Conservation (phyloP, 2,888 invertebrate genomes). For the Fragum sueziense region DNA sequence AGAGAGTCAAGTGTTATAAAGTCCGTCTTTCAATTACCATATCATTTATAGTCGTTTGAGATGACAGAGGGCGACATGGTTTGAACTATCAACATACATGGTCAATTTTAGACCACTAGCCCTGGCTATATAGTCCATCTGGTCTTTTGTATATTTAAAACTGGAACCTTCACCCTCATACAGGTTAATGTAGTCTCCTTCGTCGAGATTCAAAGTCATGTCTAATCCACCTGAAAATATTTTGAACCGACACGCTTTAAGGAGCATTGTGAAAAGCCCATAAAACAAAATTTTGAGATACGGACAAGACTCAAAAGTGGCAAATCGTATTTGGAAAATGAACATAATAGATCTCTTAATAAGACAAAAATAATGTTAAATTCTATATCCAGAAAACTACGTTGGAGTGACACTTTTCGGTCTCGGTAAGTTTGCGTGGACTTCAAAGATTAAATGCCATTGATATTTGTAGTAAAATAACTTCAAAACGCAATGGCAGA, state of each 20-base stretch:
- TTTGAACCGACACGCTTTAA: background rate
- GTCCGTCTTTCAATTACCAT: no score
- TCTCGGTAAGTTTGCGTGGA: no score
- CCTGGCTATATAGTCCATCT: background rate
- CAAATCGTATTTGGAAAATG: background rate
- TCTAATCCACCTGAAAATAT: background rate
- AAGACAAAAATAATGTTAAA: background rate
- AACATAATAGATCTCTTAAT: background rate
- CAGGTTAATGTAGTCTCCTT: slow-evolving; percentile 7
- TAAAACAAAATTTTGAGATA: background rate
- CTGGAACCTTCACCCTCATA: slow-evolving; percentile 11
- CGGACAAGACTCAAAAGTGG: background rate
- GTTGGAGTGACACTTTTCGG: no score
- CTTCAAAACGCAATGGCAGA: no score
- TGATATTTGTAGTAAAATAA: no score
- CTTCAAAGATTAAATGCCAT: no score
- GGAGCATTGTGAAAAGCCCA: background rate
- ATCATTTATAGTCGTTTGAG: no score
- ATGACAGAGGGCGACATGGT: background rate
- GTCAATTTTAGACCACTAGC: background rate
- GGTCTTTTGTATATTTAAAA: slow-evolving; percentile 9
- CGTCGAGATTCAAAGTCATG: background rate
- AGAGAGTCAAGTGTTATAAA: no score
- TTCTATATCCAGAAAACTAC: background rate
- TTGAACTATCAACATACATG: background rate